Evolutionary conservation across 2,113 vertebrate species (phyloP), one percentile per base, ranked within the genome.

Genomic region (Oenanthe melanoleuca): DNA sequence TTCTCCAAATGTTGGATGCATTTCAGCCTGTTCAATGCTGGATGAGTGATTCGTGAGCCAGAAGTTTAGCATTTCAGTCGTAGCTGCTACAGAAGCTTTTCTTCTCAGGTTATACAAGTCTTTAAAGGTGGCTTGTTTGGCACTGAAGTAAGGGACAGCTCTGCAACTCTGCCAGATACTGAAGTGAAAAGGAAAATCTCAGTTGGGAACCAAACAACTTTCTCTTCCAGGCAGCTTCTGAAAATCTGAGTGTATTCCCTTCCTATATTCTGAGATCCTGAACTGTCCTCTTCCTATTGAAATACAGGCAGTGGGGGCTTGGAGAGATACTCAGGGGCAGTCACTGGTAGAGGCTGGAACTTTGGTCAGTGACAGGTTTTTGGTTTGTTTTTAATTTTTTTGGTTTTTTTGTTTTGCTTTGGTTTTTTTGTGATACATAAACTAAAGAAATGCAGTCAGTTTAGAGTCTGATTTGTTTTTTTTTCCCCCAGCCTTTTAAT

Each of bases 61-160:
- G 21, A 95, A 96, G 67, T 81, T 81, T 80, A 86, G 79, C 29
- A 6, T 77, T 83, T 71, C n/a, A 74, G 45, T 71, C 38, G 85
- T 66, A 71, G 66, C 59, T 94, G 81, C 67, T 92, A 29, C 64
- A 71, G 85, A 69, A 82, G 67, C 52, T 90, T 93, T 83, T 91
- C 38, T 94, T 78, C 93, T 86, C 44, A n/a, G 53, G 84, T 80
- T 70, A n/a, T 88, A 55, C 88, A 80, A 25, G 17, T 45, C 59
- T 86, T 79, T 80, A 86, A 86, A 80, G 63, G 14, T 92, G 72
- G 9, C 49, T 75, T 69, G 50, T 34, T 77, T 91, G 71, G 37
- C 66, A 23, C 45, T 66, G 81, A 55, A 90, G 52, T 72, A 91
- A 87, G 42, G 50, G 66, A 77, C 19, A 50, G 44, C 56, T 71